These are phyloP conservation scores for Eugnorisma glareosa DNA, from an alignment of 2,888 invertebrate genomes.

Conservation along the genomic window DNA sequence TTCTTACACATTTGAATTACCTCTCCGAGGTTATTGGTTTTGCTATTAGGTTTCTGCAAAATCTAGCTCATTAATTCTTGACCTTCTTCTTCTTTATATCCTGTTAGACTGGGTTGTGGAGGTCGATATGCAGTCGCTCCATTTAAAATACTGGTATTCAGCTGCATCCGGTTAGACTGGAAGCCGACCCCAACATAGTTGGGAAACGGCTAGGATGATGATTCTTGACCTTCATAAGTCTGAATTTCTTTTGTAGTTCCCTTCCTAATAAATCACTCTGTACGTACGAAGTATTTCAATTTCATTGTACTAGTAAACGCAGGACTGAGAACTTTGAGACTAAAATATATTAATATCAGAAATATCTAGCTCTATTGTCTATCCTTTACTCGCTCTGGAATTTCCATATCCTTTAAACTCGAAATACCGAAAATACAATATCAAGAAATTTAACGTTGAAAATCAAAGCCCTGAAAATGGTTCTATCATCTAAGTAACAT, in stretches of 20 bases:
- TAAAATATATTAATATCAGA: background rate
- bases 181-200: too few relatives aligned
- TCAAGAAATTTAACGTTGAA: conserved; percentile 35
- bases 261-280: background rate
- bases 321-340: background rate
- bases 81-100: too few relatives aligned
- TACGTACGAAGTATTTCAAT: background rate
- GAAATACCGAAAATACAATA: conserved; percentile 42
- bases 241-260: background rate
- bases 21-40: background rate
- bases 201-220: background rate
- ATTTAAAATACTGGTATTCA: too few relatives aligned
- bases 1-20: background rate
- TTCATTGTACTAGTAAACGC: background rate
- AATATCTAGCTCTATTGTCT: background rate
- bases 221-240: background rate
- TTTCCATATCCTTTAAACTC: conserved; percentile 34
- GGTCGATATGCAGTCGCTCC: too few relatives aligned
- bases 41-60: background rate
- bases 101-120: too few relatives aligned
- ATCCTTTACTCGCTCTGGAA: conserved; percentile 13
- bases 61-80: background rate
- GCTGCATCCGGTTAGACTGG: too few relatives aligned
- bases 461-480: conserved; percentile 54
- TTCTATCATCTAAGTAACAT: conserved; percentile 49